A percentile compares a stretch with the other conserved stretches of the same genome.
These are phyloP conservation scores for Ennomos fuscantarius DNA, from an alignment of 2,888 invertebrate genomes.

Conservation along the genomic window DNA sequence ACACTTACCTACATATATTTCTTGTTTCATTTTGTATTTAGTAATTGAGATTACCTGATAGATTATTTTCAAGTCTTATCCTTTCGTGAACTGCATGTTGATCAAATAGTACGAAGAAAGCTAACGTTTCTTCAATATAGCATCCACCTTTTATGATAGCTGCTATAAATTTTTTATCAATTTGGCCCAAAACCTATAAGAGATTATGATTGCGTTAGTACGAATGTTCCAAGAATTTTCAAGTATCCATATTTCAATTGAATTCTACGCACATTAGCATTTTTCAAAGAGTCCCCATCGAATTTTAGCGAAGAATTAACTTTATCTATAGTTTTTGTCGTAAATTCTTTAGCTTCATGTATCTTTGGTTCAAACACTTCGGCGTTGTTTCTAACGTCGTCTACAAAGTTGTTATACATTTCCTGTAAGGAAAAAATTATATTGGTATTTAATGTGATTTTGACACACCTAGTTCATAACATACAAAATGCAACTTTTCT, in stretches of 20 bases:
- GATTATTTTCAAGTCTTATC: constrained; percentile 89
- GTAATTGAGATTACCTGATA: constrained; percentile 75
- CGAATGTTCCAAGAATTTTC: background rate
- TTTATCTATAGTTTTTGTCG: constrained; percentile 57
- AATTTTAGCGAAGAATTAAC: constrained; percentile 64
- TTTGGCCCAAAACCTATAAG: constrained; percentile 87
- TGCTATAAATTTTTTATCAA: constrained; percentile 90
- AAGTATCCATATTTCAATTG: no score
- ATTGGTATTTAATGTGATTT: background rate
- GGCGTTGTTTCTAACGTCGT: constrained; percentile 73
- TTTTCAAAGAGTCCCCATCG: constrained; percentile 56
- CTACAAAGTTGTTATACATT: constrained; percentile 74
- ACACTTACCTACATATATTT: no score
- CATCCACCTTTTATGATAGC: constrained; percentile 63
- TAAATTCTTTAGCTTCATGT: constrained; percentile 54
- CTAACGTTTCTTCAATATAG: constrained; percentile 58
- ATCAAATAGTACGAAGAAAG: constrained; percentile 89
- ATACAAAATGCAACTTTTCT: constrained; percentile 33
- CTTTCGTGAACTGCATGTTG: constrained; percentile 96
- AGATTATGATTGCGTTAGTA: background rate
- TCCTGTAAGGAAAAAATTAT: constrained; percentile 51
- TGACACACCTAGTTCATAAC: background rate
- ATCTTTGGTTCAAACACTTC: constrained; percentile 68
- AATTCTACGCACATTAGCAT: constrained; percentile 55
- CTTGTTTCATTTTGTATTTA: no score